These are phyloP conservation scores for Poeciliopsis presidionis DNA, from an alignment of 2,797 vertebrate species.

Conservation along the genomic window DNA sequence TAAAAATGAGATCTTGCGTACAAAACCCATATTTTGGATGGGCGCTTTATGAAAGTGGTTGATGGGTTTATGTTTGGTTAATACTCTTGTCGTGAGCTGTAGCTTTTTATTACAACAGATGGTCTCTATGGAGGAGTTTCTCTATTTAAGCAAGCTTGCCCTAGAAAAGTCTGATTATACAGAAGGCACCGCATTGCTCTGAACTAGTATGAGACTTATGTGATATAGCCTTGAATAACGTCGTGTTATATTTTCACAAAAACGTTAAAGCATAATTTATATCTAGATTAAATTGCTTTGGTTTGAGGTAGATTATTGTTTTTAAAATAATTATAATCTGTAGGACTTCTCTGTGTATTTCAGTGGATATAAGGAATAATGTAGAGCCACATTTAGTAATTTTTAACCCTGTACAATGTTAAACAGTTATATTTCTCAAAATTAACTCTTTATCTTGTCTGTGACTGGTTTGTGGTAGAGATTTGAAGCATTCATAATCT, in stretches of 20 bases:
- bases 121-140: constrained; percentile 11
- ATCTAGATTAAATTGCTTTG: background rate
- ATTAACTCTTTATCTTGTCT: background rate
- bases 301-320: background rate
- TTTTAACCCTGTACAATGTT: background rate
- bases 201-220: background rate
- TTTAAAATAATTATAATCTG: background rate
- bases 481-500: background rate
- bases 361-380: background rate
- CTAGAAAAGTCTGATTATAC: background rate
- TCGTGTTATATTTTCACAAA: background rate
- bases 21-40: constrained; percentile 12
- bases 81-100: constrained; percentile 11
- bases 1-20: constrained; percentile 14
- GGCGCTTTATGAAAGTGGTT: constrained; percentile 5
- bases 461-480: background rate
- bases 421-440: too few species aligned
- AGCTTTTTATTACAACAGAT: constrained; percentile 37
- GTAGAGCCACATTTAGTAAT: background rate
- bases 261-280: background rate
- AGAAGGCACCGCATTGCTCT: background rate
- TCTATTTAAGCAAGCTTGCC: constrained; percentile 1
- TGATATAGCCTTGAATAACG: background rate
- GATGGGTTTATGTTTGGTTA: background rate
- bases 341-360: background rate